These are phyloP conservation scores for Gopherus flavomarginatus DNA, from an alignment of 2,113 vertebrate species.

Conservation along the genomic window DNA sequence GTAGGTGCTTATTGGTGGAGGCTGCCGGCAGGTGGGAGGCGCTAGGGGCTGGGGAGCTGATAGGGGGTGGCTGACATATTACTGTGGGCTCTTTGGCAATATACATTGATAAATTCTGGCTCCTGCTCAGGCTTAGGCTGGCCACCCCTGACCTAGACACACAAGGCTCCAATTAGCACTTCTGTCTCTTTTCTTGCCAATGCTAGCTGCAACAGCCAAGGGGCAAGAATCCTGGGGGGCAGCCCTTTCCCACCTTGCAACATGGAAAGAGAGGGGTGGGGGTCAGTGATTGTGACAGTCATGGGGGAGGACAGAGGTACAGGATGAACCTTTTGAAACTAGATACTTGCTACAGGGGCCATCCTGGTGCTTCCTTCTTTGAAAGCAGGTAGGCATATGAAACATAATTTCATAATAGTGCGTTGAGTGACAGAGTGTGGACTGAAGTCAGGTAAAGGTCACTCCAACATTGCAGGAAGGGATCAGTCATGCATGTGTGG, in stretches of 20 bases:
- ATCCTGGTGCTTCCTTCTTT: neutral
- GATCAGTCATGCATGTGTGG: too few species aligned
- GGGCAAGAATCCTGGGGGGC: neutral
- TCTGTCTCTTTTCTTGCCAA: neutral
- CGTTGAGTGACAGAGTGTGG: too few species aligned
- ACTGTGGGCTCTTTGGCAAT: too few species aligned
- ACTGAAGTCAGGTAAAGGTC: too few species aligned
- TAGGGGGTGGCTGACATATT: too few species aligned
- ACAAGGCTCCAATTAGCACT: neutral
- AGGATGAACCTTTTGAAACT: neutral
- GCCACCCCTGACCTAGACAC: neutral
- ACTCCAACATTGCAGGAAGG: too few species aligned
- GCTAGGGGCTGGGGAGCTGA: too few species aligned
- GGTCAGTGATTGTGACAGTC: neutral
- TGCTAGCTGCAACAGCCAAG: neutral
- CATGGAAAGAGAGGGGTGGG: neutral
- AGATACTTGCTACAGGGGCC: neutral
- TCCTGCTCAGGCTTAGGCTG: too few species aligned
- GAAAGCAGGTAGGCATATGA: neutral
- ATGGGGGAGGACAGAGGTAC: neutral
- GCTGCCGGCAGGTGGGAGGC: too few species aligned
- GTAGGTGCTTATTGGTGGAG: too few species aligned
- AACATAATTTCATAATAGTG: neutral
- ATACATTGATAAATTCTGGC: too few species aligned
- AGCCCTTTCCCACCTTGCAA: neutral